phyloP scores from a whole-genome alignment of 2,888 invertebrate species.

The Tanytarsus gracilentus region DNA sequence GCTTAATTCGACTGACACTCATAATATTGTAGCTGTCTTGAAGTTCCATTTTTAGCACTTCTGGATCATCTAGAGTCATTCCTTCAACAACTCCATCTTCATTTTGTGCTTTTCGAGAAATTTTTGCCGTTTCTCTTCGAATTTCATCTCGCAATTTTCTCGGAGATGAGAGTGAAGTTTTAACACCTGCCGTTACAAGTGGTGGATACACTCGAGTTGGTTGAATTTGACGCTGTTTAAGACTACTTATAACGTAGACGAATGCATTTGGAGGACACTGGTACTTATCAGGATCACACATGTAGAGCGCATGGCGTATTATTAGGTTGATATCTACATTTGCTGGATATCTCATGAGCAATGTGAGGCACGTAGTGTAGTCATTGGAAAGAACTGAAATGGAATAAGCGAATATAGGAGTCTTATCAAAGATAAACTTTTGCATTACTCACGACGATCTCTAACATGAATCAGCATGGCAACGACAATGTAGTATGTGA shows the following conservation, averaged over 20 bases:
- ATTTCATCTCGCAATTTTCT: slow-evolving; percentile 33
- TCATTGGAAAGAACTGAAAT: slow-evolving; percentile 51
- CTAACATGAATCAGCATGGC: slow-evolving; percentile 68
- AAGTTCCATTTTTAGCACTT: slow-evolving; percentile 41
- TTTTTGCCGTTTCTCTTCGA: slow-evolving; percentile 1
- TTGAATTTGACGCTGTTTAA: slow-evolving; percentile 2
- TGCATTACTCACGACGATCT: slow-evolving; percentile 52
- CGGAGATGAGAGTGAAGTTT: background rate
- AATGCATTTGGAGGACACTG: slow-evolving; percentile 40
- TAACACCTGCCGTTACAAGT: background rate
- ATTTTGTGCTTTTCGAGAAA: background rate
- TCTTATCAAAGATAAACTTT: slow-evolving; percentile 3
- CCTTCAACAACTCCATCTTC: slow-evolving; percentile 41
- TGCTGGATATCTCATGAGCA: slow-evolving; percentile 59
- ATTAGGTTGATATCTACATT: slow-evolving; percentile 54
- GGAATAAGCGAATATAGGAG: slow-evolving; percentile 23
- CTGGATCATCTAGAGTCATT: slow-evolving; percentile 43
- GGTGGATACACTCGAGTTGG: slow-evolving; percentile 13
- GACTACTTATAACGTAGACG: slow-evolving; percentile 34
- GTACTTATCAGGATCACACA: slow-evolving; percentile 44
- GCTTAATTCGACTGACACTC: slow-evolving; percentile 42
- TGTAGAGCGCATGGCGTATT: slow-evolving; percentile 51
- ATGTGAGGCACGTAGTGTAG: slow-evolving; percentile 54
- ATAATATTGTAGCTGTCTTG: slow-evolving; percentile 45
- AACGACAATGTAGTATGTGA: slow-evolving; percentile 61